Conservation (phyloP, 2,797 vertebrate species). For the Tarsius wallacei region DNA sequence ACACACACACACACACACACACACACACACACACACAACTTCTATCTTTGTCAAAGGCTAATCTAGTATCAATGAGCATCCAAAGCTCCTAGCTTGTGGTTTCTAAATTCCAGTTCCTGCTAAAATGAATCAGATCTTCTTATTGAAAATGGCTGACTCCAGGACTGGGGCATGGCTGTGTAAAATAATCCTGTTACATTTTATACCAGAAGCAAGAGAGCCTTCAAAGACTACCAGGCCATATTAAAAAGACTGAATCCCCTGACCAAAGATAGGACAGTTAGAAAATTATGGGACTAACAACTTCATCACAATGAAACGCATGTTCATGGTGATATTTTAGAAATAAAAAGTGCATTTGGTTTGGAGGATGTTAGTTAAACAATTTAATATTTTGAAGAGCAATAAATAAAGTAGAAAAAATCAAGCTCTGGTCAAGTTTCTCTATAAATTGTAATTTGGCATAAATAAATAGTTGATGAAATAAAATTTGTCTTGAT, state of each 20-base stretch:
- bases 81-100: neutral
- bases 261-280: neutral
- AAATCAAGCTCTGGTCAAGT: neutral
- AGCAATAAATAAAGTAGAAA: neutral
- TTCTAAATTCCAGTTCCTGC: neutral
- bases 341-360: neutral
- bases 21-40: neutral
- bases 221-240: neutral
- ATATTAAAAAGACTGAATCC: neutral
- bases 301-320: neutral
- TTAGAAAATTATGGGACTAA: neutral
- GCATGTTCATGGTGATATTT: neutral
- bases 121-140: neutral
- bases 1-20: too few relatives aligned
- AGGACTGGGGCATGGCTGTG: neutral
- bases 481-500: neutral
- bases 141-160: neutral
- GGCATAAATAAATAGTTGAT: neutral
- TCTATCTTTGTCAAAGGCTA: neutral
- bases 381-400: constrained; percentile 14
- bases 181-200: neutral
- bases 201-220: neutral
- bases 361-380: neutral
- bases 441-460: neutral
- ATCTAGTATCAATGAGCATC: neutral